These are phyloP conservation scores for Thunnus maccoyii DNA, from an alignment of 2,113 vertebrate genomes.

Conservation along the genomic window DNA sequence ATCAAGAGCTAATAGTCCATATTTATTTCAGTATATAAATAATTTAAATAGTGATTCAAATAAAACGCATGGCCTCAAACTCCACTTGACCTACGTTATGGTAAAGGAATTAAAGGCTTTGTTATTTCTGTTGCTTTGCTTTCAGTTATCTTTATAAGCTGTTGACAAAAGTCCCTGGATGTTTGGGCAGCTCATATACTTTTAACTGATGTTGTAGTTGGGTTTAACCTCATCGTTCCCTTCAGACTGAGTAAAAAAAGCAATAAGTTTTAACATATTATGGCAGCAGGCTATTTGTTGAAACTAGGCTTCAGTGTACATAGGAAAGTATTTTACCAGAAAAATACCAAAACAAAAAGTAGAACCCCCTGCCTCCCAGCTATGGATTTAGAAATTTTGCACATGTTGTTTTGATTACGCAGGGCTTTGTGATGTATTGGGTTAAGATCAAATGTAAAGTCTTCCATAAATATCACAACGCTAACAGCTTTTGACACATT, in stretches of 20 bases:
- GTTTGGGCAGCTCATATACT: no score
- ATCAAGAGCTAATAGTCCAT: background rate
- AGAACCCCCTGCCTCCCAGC: slow-evolving; percentile 21
- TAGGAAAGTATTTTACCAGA: slow-evolving; percentile 63
- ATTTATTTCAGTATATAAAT: background rate
- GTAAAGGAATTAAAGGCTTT: no score
- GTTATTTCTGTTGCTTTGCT: no score
- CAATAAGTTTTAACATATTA: slow-evolving; percentile 36
- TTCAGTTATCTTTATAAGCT: no score
- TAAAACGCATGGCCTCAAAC: no score
- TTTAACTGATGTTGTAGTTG: no score
- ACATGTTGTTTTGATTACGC: slow-evolving; percentile 77
- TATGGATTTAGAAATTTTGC: slow-evolving; percentile 55
- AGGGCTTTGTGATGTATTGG: slow-evolving; percentile 59
- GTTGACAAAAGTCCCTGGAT: no score
- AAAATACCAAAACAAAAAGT: slow-evolving; percentile 56
- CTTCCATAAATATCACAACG: slow-evolving; percentile 73
- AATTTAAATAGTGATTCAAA: background rate
- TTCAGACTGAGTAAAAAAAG: background rate
- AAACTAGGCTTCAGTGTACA: slow-evolving; percentile 42
- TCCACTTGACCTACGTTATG: no score
- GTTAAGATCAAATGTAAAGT: slow-evolving; percentile 74
- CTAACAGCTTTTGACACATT: slow-evolving; percentile 79
- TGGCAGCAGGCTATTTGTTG: slow-evolving; percentile 50
- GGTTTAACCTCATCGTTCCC: no score